Conservation (phyloP, 2,888 invertebrate genomes). For the Tanypteryx hageni region DNA sequence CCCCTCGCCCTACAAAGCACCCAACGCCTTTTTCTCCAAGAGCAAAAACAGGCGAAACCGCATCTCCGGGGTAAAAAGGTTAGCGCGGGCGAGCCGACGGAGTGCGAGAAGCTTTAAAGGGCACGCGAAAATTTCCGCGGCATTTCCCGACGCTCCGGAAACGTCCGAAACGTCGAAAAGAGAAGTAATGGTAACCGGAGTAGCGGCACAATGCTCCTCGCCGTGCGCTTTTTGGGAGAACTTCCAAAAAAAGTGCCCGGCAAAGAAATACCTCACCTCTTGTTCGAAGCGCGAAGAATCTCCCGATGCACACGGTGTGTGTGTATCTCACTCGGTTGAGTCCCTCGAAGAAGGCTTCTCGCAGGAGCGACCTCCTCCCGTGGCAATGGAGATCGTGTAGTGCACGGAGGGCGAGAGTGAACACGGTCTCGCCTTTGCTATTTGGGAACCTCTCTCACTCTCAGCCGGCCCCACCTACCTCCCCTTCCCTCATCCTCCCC, state of each 20-base stretch:
- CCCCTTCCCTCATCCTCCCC: neutral
- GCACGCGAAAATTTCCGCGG: too few species aligned
- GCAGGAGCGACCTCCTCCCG: neutral
- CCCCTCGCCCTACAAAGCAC: too few species aligned
- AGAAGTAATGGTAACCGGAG: neutral
- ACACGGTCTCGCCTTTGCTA: conserved; percentile 51
- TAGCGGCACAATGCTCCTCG: neutral
- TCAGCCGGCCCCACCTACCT: neutral
- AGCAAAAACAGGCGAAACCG: too few species aligned
- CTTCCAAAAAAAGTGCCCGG: neutral
- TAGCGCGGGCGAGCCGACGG: too few species aligned
- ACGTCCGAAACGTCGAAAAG: neutral
- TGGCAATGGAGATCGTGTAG: conserved; percentile 37
- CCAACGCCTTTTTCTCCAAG: too few species aligned
- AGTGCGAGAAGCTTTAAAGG: too few species aligned
- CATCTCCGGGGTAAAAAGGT: too few species aligned
- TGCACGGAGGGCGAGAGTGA: conserved; percentile 56
- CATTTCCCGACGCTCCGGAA: too few species aligned
- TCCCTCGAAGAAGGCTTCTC: conserved; percentile 3
- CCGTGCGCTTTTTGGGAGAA: neutral
- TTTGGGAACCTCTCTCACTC: conserved; percentile 38
- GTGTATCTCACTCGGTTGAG: neutral
- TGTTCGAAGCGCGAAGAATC: neutral
- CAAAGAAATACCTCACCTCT: conserved; percentile 19
- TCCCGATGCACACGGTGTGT: neutral